A percentile compares a stretch with the other conserved stretches of the same genome.
Conservation (phyloP, 2,797 vertebrate genomes). For the Sus cebifrons region DNA sequence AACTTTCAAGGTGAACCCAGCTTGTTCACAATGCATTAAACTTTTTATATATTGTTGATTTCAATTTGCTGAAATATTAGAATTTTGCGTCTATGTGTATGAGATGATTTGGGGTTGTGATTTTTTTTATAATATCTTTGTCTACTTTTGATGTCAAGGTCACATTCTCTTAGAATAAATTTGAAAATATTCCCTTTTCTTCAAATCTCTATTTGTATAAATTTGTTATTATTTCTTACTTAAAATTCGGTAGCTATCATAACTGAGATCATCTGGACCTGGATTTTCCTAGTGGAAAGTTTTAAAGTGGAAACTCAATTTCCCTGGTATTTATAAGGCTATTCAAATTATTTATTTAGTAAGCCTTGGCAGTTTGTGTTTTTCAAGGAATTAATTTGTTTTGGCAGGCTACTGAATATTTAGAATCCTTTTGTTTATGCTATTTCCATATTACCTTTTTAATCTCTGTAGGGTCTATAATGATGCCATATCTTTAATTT, state of each 20-base stretch:
- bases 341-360: neutral
- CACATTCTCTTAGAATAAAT: conserved; percentile 2
- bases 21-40: neutral
- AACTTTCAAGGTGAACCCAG: neutral
- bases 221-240: neutral
- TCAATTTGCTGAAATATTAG: neutral
- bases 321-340: neutral
- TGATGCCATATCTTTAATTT: neutral
- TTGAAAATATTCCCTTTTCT: neutral
- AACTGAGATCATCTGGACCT: neutral
- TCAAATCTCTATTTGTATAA: neutral
- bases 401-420: neutral
- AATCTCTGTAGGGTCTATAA: neutral
- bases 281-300: neutral
- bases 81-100: neutral
- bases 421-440: neutral
- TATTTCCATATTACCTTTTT: conserved; percentile 3
- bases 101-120: neutral
- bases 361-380: neutral
- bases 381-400: neutral
- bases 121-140: neutral
- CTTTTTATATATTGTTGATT: neutral
- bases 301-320: neutral
- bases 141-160: neutral
- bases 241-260: neutral